Evolutionary conservation across 2,797 vertebrate genomes (phyloP).

Genomic region (Melanotaenia pygmaea): DNA sequence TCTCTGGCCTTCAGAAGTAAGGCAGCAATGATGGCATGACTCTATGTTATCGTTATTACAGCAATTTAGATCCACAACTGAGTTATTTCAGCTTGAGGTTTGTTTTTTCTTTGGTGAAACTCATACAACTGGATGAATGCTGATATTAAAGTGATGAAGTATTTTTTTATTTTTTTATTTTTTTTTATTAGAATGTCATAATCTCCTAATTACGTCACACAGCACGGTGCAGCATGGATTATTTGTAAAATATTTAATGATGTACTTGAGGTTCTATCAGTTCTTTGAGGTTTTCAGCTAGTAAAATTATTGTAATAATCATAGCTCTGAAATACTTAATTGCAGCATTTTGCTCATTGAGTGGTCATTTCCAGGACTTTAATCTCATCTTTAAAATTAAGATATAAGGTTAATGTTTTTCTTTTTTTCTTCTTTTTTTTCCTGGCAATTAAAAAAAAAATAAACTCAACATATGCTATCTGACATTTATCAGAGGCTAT

Average conservation of each 20-base stretch:
- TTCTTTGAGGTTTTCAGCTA: not conserved
- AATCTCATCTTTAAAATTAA: not conserved
- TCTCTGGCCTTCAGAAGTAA: conserved; percentile 9
- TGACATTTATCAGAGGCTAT: conserved; percentile 64
- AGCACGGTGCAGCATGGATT: not conserved
- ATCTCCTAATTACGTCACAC: not conserved
- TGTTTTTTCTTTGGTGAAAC: not conserved
- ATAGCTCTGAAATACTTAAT: conserved; percentile 19
- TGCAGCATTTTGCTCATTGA: conserved; percentile 19
- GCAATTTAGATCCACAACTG: not conserved
- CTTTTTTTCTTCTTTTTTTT: not conserved
- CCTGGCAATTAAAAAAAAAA: conserved; percentile 44
- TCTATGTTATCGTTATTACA: conserved; percentile 9
- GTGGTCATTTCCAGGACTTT: not conserved
- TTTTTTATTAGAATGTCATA: not conserved
- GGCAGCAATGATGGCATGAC: conserved; percentile 25
- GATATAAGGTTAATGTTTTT: not conserved
- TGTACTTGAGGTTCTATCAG: conserved; percentile 8
- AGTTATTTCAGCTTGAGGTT: not conserved
- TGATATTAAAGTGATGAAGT: not conserved
- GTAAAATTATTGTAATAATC: conserved; percentile 3
- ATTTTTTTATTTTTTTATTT: no score
- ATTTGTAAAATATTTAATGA: not conserved
- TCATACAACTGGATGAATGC: not conserved
- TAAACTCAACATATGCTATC: conserved; percentile 27